Conservation (phyloP, 2,797 vertebrate species). For the Borostomias antarcticus region DNA sequence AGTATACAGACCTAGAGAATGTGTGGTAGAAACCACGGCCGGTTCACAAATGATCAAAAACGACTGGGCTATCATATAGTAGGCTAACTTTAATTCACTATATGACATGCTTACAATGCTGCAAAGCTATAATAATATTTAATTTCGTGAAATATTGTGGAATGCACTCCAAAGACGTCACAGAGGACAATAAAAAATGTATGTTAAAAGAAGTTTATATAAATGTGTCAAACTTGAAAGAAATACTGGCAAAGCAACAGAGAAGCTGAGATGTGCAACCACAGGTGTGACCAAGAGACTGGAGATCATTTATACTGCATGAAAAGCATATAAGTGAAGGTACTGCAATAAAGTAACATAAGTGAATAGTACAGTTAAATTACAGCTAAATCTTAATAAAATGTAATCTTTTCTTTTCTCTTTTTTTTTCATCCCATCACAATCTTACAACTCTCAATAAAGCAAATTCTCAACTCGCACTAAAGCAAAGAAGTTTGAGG, state of each 20-base stretch:
- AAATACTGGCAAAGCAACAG: background rate
- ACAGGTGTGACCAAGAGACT: background rate
- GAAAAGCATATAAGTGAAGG: background rate
- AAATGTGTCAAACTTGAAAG: background rate
- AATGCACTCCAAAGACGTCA: background rate
- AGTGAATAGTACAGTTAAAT: background rate
- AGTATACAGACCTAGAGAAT: too few species aligned
- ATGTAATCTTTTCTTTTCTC: too few species aligned
- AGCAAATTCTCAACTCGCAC: background rate
- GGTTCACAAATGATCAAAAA: too few species aligned
- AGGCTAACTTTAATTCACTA: background rate
- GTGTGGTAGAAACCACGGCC: background rate
- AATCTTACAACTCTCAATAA: too few species aligned
- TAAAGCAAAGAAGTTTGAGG: background rate
- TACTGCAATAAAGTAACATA: background rate
- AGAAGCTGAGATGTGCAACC: background rate
- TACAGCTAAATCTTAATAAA: background rate
- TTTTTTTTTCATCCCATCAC: background rate
- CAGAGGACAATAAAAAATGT: background rate
- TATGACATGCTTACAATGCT: background rate
- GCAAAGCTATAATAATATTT: background rate
- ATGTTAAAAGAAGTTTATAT: background rate
- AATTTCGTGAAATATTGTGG: background rate
- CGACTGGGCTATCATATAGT: background rate
- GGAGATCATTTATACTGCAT: background rate